A percentile compares a stretch with the other conserved stretches of the same genome.
phyloP scores from a whole-genome alignment of 2,113 vertebrate species.

The Cricetomys ansorgei region DNA sequence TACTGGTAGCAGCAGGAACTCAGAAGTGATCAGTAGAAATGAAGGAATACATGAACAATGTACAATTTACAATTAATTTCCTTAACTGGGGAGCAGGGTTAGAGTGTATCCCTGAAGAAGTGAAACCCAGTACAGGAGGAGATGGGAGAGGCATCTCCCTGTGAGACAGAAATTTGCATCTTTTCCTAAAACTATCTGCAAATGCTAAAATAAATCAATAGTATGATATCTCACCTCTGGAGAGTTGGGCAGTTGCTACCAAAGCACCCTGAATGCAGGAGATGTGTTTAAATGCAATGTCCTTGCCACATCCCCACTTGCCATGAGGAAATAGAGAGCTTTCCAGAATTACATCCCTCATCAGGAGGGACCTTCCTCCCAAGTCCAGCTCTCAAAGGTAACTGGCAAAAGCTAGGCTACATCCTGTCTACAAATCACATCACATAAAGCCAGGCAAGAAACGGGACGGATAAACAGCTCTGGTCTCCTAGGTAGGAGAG shows the following conservation, averaged over 20 bases:
- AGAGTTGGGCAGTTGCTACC: conserved; percentile 61
- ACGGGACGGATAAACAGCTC: background rate
- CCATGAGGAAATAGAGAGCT: conserved; percentile 39
- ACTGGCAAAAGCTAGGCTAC: background rate
- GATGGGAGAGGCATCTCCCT: conserved; percentile 40
- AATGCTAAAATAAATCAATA: conserved; percentile 68
- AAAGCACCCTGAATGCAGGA: conserved; percentile 22
- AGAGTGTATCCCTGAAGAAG: conserved; percentile 35
- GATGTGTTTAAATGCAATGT: conserved; percentile 48
- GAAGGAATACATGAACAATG: background rate
- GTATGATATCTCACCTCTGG: background rate
- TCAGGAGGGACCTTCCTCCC: background rate
- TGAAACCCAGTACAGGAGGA: conserved; percentile 32
- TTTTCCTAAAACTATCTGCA: conserved; percentile 66
- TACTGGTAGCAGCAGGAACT: background rate
- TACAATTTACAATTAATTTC: background rate
- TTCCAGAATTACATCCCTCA: background rate
- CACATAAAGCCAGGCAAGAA: background rate
- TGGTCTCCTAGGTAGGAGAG: background rate
- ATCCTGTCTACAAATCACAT: background rate
- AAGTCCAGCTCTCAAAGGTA: too few species aligned
- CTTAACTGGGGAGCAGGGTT: background rate
- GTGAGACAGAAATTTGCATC: conserved; percentile 67
- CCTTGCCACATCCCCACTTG: background rate
- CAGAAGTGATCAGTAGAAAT: background rate